phyloP scores from a whole-genome alignment of 2,797 vertebrate genomes.

The Erpetoichthys calabaricus region DNA sequence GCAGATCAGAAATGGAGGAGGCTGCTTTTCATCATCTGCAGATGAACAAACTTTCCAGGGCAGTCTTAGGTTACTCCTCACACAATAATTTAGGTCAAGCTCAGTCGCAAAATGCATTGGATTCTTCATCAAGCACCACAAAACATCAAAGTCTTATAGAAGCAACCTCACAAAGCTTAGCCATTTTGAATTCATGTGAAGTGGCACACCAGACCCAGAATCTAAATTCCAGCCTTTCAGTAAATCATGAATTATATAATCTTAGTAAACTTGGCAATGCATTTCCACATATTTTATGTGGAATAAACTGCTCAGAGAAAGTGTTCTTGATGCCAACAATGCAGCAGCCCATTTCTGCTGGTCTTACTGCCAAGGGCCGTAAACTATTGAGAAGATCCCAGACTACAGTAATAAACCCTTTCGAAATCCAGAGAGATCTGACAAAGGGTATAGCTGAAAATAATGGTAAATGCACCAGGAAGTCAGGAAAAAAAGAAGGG shows the following conservation, averaged over 20 bases:
- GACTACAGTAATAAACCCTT: constrained; percentile 28
- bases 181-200: not conserved
- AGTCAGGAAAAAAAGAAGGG: not conserved
- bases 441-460: not conserved
- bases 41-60: constrained; percentile 3
- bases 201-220: not conserved
- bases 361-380: constrained; percentile 10
- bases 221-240: not conserved
- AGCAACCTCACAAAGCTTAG: not conserved
- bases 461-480: not conserved
- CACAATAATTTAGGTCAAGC: not conserved
- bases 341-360: constrained; percentile 3
- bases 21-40: constrained; percentile 14
- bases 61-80: not conserved
- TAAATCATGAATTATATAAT: constrained; percentile 5
- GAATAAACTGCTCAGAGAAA: constrained; percentile 8
- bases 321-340: not conserved
- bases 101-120: constrained; percentile 4
- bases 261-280: constrained; percentile 10
- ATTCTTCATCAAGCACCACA: not conserved
- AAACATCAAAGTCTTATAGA: not conserved
- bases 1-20: constrained; percentile 22
- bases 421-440: not conserved
- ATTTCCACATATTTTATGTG: constrained; percentile 7
- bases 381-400: constrained; percentile 12